Percentiles rank a stretch among this genome's conserved stretches.
Evolutionary conservation across 1,140 invertebrate species (phyloP).

Genomic region (Sminthurides bifidus): DNA sequence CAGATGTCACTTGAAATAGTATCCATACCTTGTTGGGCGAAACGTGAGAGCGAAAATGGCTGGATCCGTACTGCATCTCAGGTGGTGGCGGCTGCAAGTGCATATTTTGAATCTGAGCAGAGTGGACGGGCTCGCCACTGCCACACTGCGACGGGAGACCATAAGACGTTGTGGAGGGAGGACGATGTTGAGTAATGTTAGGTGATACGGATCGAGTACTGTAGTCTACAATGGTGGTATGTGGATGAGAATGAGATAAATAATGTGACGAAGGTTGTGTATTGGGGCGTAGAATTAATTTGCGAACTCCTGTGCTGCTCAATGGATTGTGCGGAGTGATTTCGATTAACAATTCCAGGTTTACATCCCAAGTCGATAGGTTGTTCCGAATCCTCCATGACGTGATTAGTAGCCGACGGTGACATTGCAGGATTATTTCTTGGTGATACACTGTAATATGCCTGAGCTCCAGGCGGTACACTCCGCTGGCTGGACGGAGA

Average conservation of each 20-base stretch:
- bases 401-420: not conserved
- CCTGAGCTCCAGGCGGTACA: not conserved
- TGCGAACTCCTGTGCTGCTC: slow-evolving; percentile 7
- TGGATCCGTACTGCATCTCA: slow-evolving; percentile 1
- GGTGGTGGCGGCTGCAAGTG: slow-evolving; percentile 6
- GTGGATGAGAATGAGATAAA: slow-evolving; percentile 2
- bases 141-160: slow-evolving; percentile 4
- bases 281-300: slow-evolving; percentile 10
- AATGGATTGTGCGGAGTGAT: too few species aligned
- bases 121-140: slow-evolving; percentile 12
- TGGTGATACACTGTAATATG: not conserved
- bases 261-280: slow-evolving; percentile 10
- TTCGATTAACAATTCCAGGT: slow-evolving; percentile 10
- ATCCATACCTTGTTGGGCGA: slow-evolving; percentile 12
- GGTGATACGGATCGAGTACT: slow-evolving; percentile 12
- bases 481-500: not conserved
- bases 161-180: slow-evolving; percentile 19
- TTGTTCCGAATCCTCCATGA: slow-evolving; percentile 8
- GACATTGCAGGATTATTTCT: not conserved
- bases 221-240: slow-evolving; percentile 17
- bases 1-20: not conserved
- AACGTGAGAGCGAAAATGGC: slow-evolving; percentile 14
- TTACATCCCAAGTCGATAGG: slow-evolving; percentile 27
- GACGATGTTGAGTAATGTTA: too few species aligned
- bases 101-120: slow-evolving; percentile 1